Base-by-base conservation (phyloP, 2,113 vertebrate species). In the Spea multiplicata region DNA sequence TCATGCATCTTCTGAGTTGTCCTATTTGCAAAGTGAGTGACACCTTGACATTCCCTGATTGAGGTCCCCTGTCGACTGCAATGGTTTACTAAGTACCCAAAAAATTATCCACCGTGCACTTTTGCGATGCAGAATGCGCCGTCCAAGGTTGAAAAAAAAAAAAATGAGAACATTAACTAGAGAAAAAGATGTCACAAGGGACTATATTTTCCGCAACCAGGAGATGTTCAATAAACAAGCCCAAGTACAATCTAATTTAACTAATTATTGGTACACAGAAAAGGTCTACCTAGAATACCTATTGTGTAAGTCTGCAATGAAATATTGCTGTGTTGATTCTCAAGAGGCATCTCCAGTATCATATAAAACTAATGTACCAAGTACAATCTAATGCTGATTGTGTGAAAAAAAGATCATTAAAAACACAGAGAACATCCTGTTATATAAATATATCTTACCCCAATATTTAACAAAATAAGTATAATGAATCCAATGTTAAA, bases 1-100 rank as follows among this genome's bases (percentile, higher is more conserved):
- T 57, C 83, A 57, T 83, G 85, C 78, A 85, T 81, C 76, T 83
- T 84, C 74, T 82, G 83, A 80, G 81, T 81, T n/a, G 12, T 5
- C 73, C 86, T 88, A 84, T 90, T 90, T 88, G 84, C 82, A 82
- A 73, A 44, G 44, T 75, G 82, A 88, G 66, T 50, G 69, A 83
- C 84, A 84, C 82, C 87, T 86, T 90, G 88, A 84, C 74, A 84
- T 84, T 83, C 80, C 84, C 78, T 88, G 90, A 89, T 87, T 89
- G 86, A 90, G 87, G 83, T 81, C 86, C 68, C 68, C 74, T 82
- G 83, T 85, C 84, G 85, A 72, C 72, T 75, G 66, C 6, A 9
- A 0, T 59, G 62, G 49, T 61, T 64, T 13, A 78, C 70, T 72
- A 53, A 70, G 73, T 30, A 59, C 57, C 1, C 3, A 83, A 75